Base-by-base conservation (phyloP, 2,888 invertebrate genomes). In the Pseudococcus jackbeardsleyi region DNA sequence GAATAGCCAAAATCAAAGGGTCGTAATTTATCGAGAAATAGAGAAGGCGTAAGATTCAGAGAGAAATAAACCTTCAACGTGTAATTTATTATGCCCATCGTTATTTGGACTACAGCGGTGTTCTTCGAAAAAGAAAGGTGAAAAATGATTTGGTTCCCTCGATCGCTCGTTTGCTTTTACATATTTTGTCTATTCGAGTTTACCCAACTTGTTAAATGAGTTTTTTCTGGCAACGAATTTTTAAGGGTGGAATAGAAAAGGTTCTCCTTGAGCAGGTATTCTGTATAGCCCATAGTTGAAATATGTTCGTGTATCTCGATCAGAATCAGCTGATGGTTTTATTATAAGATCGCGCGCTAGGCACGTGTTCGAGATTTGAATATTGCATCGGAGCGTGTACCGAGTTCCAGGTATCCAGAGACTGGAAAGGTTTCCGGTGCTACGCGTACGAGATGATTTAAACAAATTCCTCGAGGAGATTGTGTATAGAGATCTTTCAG, bases 341-440 rank as follows among this genome's bases (percentile, higher is more conserved):
- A 46, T 42, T 82, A 33, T 19, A 9, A 22, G 79, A 82, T 82
- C 79, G 46, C 79, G 15, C 79, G 79, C 79, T 46, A 46, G 79
- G 19, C 79, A 82, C 79, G 79, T 82, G 79, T 82, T 42, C 12
- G 22, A 46, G 79, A n/a, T 82, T 82, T 46, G 79, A 82, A 82
- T 82, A 46, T 82, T 39, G 79, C 46, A 17, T 4, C 39, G 64
- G 33, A 72, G 72, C 33, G 72, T 72, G 72, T 64, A 22, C 22
- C 64, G 22, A 22, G 64, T 72, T 72, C 72, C 72, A 72, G 72
- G 72, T 72, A 72, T 82, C 54, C 15, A 54, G 54, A 39, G 39
- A 39, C 77, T n/a, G 77, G 22, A 17, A 17, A 82, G 19, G 79
- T 82, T 46, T 82, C 46, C 42, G 79, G 46, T 82, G 79, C 17